A percentile compares a stretch with the other conserved stretches of the same genome.
Evolutionary conservation across 2,797 vertebrate species (phyloP).

Genomic region (Melanotaenia boesemani): DNA sequence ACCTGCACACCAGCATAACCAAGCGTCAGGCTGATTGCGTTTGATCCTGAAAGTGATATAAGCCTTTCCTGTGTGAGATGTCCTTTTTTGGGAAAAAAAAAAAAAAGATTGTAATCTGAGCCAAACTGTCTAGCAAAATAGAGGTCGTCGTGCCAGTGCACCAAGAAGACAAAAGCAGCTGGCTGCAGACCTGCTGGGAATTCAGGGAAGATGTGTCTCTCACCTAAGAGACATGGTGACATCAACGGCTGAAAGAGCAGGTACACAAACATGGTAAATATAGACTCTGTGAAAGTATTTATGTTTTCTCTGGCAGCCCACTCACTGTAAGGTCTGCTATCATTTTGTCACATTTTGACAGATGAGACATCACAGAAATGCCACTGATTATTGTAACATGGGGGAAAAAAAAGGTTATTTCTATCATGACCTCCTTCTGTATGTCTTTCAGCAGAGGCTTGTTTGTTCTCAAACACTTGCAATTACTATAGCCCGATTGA

Average conservation of each 20-base stretch:
- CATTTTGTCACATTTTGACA: slow-evolving; percentile 27
- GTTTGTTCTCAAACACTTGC: slow-evolving; percentile 59
- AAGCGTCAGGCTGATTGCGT: slow-evolving; percentile 73
- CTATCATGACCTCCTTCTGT: slow-evolving; percentile 45
- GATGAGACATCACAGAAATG: slow-evolving; percentile 47
- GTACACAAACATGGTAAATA: slow-evolving; percentile 52
- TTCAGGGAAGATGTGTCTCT: slow-evolving; percentile 64
- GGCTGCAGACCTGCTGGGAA: slow-evolving; percentile 69
- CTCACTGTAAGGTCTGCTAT: slow-evolving; percentile 13
- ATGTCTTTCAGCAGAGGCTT: slow-evolving; percentile 48
- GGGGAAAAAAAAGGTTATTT: slow-evolving; percentile 10
- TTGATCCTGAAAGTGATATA: slow-evolving; percentile 83
- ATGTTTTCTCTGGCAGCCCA: slow-evolving; percentile 29
- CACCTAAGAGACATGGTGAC: slow-evolving; percentile 53
- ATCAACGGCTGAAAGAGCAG: slow-evolving; percentile 50
- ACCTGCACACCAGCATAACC: slow-evolving; percentile 67
- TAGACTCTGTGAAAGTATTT: slow-evolving; percentile 42
- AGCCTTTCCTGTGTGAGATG: slow-evolving; percentile 74
- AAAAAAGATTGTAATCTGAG: slow-evolving; percentile 79
- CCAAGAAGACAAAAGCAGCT: slow-evolving; percentile 66
- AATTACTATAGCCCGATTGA: slow-evolving; percentile 71
- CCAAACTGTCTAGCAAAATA: slow-evolving; percentile 79
- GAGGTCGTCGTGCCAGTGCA: slow-evolving; percentile 76
- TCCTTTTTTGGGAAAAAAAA: slow-evolving; percentile 73
- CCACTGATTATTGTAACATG: slow-evolving; percentile 37